These are phyloP conservation scores for Callipepla californica DNA, from an alignment of 2,113 vertebrate genomes.

Conservation along the genomic window DNA sequence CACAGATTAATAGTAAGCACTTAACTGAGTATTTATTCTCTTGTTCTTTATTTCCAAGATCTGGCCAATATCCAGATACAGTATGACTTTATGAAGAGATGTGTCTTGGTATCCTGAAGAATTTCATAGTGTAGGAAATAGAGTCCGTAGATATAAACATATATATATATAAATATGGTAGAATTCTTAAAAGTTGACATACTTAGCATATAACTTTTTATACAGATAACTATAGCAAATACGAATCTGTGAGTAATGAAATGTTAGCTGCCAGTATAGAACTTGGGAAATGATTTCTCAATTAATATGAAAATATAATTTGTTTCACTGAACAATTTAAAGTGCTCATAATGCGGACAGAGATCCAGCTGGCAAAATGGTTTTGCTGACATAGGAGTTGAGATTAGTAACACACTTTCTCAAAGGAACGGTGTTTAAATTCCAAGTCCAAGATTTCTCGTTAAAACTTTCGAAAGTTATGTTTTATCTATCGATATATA, in stretches of 20 bases:
- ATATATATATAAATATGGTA: not conserved
- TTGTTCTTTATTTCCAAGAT: not conserved
- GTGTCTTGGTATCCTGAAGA: conserved; percentile 22
- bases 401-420: conserved; percentile 24
- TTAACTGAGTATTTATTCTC: not conserved
- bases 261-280: not conserved
- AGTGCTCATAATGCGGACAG: not conserved
- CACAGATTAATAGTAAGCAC: not conserved
- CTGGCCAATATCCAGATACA: not conserved
- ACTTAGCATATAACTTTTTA: not conserved
- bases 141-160: not conserved
- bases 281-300: not conserved
- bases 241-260: not conserved
- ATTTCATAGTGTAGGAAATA: conserved; percentile 31
- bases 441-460: conserved; percentile 7
- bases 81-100: not conserved
- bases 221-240: not conserved
- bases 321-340: conserved; percentile 35
- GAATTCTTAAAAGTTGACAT: not conserved
- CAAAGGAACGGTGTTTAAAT: conserved; percentile 6
- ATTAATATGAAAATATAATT: conserved; percentile 39
- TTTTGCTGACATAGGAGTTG: not conserved
- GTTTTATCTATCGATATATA: too few species aligned
- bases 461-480: not conserved
- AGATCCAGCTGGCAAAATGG: conserved; percentile 15